Evolutionary conservation across 2,888 invertebrate genomes (phyloP), one percentile per base, ranked within the genome.

Genomic region (Adelphocoris suturalis): DNA sequence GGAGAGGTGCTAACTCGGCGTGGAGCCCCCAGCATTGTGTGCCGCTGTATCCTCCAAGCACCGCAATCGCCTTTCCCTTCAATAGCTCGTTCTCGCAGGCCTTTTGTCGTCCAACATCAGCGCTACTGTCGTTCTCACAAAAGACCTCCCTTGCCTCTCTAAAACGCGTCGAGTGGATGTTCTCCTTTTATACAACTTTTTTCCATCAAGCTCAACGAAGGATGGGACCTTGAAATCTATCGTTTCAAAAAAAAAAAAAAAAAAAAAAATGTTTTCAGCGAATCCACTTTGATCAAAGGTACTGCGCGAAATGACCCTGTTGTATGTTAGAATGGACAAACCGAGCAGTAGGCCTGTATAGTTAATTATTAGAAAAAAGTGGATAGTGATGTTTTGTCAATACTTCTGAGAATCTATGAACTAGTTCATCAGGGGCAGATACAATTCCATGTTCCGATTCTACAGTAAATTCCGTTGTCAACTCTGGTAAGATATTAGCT

Each of bases 51-150:
- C 68, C 68, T 68, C 68, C 68, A 19, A 68, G 68, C 68, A 23
- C 68, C 68, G 68, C 68, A 68, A 68, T 68, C 68, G 68, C 68
- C 68, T 68, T 68, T 68, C 68, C 68, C 68, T 68, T 68, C 68
- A 68, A 68, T 68, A 68, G 68, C 68, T 68, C 68, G 23, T 68
- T 68, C 68, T 23, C 27, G 19, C 68, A 27, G 27, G 68, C 68
- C 68, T 68, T 68, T 68, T 68, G 68, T 68, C 68, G 68, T 68
- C 11, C 68, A 13, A 68, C 23, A 68, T 27, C 68, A 68, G 68
- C 68, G 68, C 68, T 68, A 68, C 68, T 68, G 68, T 68, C 68
- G 68, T 68, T 68, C 68, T 19, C 23, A 68, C 68, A 68, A 68
- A 68, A 23, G 68, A 68, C 68, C 68, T 68, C 23, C 68, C 68